Percentiles rank a stretch among this genome's conserved stretches.
These are phyloP conservation scores for Lepus europaeus DNA, from an alignment of 2,113 vertebrate genomes.

Conservation along the genomic window DNA sequence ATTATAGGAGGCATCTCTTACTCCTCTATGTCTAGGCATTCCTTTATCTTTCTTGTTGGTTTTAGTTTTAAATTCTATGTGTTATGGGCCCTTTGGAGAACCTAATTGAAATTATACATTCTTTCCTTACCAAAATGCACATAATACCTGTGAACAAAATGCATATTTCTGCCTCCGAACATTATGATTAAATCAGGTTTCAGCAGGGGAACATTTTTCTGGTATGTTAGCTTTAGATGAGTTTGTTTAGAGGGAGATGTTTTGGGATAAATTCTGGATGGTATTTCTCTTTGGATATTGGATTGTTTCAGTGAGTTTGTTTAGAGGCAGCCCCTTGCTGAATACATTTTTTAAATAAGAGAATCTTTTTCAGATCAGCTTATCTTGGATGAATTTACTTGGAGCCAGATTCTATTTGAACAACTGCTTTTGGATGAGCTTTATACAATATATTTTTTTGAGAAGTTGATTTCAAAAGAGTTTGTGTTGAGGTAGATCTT, in stretches of 20 bases:
- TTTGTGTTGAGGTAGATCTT: background rate
- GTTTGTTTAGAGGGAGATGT: background rate
- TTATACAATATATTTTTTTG: background rate
- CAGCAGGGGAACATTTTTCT: background rate
- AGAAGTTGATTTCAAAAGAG: background rate
- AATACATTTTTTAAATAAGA: background rate
- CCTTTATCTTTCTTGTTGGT: background rate
- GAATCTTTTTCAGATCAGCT: background rate
- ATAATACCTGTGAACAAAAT: background rate
- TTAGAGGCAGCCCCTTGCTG: background rate
- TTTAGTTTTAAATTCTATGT: constrained; percentile 16
- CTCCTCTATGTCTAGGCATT: background rate
- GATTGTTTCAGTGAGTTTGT: background rate
- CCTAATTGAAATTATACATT: background rate
- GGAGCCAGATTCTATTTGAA: background rate
- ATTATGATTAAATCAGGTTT: background rate
- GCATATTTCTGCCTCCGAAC: background rate
- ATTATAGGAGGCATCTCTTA: background rate
- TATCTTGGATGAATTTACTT: background rate
- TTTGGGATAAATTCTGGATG: background rate
- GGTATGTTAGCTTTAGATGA: background rate
- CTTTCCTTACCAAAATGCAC: constrained; percentile 27
- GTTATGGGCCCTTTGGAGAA: constrained; percentile 45
- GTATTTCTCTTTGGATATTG: background rate
- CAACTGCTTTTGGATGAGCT: background rate